These are phyloP conservation scores for Neopelma chrysocephalum DNA, from an alignment of 2,797 vertebrate genomes.

Conservation along the genomic window DNA sequence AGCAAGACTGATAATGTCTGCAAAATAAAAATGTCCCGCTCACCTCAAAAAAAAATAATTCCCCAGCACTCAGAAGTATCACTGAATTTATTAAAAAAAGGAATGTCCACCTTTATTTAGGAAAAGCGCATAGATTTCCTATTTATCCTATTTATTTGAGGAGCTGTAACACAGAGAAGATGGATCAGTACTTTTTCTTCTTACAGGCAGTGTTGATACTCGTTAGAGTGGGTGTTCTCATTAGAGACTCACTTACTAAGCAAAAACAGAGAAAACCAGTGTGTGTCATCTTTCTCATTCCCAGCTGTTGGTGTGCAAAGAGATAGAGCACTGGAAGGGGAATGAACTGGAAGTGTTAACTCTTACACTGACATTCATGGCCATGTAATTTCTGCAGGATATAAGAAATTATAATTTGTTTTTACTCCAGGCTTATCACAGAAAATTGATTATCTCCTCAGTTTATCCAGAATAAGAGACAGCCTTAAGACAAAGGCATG, in stretches of 20 bases:
- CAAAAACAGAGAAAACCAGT: background rate
- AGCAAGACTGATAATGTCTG: background rate
- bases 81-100: background rate
- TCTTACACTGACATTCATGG: background rate
- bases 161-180: background rate
- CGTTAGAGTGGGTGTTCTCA: background rate
- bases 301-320: background rate
- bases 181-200: background rate
- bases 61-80: background rate
- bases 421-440: background rate
- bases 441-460: slow-evolving; percentile 20
- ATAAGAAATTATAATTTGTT: background rate
- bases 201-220: background rate
- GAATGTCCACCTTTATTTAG: background rate
- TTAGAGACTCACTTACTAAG: background rate
- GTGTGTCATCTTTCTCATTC: background rate
- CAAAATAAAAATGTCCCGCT: background rate
- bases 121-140: background rate
- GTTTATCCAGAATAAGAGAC: background rate
- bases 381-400: background rate
- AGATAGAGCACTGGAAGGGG: background rate
- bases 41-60: background rate
- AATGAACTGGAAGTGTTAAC: background rate
- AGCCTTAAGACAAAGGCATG: background rate
- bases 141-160: background rate